phyloP scores from a whole-genome alignment of 1,140 invertebrate genomes.

The Brachionus sp. region DNA sequence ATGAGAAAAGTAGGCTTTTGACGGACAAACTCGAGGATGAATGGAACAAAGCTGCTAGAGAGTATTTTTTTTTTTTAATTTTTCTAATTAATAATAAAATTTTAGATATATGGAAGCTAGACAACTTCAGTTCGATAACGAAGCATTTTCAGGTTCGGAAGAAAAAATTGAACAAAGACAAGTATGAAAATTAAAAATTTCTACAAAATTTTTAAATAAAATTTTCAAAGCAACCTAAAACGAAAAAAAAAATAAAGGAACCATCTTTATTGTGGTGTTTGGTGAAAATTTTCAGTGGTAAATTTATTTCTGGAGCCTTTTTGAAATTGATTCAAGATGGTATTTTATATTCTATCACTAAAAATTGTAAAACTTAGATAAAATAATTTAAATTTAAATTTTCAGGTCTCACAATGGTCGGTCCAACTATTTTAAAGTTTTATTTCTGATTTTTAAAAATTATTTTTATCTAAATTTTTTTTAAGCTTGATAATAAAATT shows the following conservation, averaged over 20 bases:
- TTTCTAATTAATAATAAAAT: background rate
- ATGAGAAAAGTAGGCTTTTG: background rate
- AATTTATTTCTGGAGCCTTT: slow-evolving; percentile 44
- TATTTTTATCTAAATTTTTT: background rate
- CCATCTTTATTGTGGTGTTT: slow-evolving; percentile 28
- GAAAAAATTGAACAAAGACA: background rate
- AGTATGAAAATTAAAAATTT: background rate
- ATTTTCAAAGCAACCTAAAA: background rate
- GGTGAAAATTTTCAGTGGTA: slow-evolving; percentile 30
- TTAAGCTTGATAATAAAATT: slow-evolving; percentile 36
- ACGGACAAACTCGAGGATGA: background rate
- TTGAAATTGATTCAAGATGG: slow-evolving; percentile 42
- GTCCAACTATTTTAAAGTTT: slow-evolving; percentile 26
- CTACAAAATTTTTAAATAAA: background rate
- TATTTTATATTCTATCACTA: background rate
- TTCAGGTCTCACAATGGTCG: background rate
- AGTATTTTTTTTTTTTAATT: background rate
- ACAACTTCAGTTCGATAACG: background rate
- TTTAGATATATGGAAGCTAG: background rate
- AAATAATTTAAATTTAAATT: background rate
- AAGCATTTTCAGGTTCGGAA: background rate
- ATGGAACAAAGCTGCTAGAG: slow-evolving; percentile 16
- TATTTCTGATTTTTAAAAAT: background rate
- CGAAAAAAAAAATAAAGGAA: slow-evolving; percentile 1
- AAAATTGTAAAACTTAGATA: background rate